Evolutionary conservation across 2,113 vertebrate genomes (phyloP).

Genomic region (Pongo abelii): DNA sequence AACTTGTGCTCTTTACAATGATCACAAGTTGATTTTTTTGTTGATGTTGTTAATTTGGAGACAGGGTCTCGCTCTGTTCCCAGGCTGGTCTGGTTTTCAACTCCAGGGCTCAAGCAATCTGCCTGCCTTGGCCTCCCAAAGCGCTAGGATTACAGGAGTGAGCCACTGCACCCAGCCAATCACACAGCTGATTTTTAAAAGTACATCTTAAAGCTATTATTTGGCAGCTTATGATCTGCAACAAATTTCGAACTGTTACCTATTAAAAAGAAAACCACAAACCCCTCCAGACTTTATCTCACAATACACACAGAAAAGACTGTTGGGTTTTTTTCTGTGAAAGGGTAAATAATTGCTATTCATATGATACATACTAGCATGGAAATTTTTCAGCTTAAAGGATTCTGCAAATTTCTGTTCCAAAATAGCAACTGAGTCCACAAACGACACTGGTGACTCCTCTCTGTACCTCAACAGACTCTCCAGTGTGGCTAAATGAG

Average conservation of each 20-base stretch:
- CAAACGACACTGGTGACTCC: not conserved
- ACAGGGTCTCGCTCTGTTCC: no score
- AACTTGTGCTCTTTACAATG: not conserved
- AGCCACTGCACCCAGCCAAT: not conserved
- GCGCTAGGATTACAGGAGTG: not conserved
- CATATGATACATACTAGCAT: not conserved
- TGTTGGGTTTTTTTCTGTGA: not conserved
- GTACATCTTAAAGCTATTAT: not conserved
- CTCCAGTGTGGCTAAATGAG: not conserved
- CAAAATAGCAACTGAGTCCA: not conserved
- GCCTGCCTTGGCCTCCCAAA: not conserved
- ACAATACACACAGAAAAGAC: not conserved
- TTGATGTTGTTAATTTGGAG: no score
- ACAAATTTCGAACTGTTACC: conserved; percentile 20
- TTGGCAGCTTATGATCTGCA: not conserved
- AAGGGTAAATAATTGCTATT: not conserved
- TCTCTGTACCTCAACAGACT: not conserved
- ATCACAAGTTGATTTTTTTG: not conserved
- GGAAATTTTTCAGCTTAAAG: not conserved
- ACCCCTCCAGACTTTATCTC: not conserved
- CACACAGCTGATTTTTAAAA: not conserved
- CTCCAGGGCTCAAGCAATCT: not conserved
- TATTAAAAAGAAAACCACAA: conserved; percentile 44
- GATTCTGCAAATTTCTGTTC: not conserved
- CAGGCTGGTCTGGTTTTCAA: no score